phyloP scores from a whole-genome alignment of 1,140 invertebrate species.

The Cyrtorhinus lividipennis region DNA sequence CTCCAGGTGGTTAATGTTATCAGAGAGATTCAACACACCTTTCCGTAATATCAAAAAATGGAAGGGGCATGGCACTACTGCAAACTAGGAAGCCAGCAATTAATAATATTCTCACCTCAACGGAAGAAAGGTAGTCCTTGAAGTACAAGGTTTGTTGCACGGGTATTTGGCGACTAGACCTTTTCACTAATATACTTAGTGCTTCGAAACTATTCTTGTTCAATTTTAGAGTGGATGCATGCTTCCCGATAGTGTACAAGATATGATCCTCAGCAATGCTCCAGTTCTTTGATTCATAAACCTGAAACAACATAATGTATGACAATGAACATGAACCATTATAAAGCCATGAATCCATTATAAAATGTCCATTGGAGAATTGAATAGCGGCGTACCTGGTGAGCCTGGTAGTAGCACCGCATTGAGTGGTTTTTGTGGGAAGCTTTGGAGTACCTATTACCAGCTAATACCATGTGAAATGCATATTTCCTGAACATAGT shows the following conservation, averaged over 20 bases:
- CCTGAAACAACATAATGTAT: slow-evolving; percentile 37
- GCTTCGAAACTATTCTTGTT: slow-evolving; percentile 58
- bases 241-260: slow-evolving; percentile 79
- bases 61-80: too few species aligned
- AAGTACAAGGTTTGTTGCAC: slow-evolving; percentile 72
- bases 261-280: slow-evolving; percentile 88
- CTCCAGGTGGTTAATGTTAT: too few species aligned
- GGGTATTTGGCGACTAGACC: slow-evolving; percentile 54
- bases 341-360: not conserved
- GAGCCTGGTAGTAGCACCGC: slow-evolving; percentile 80
- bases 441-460: slow-evolving; percentile 82
- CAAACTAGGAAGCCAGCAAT: too few species aligned
- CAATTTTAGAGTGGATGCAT: slow-evolving; percentile 65
- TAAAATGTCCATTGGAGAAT: not conserved
- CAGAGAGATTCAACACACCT: too few species aligned
- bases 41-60: too few species aligned
- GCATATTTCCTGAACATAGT: slow-evolving; percentile 82
- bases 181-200: slow-evolving; percentile 62
- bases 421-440: slow-evolving; percentile 80
- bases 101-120: slow-evolving; percentile 20
- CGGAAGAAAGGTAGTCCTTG: slow-evolving; percentile 57
- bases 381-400: slow-evolving; percentile 45
- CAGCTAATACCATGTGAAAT: slow-evolving; percentile 92
- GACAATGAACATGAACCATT: not conserved
- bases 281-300: slow-evolving; percentile 72